A percentile compares a stretch with the other conserved stretches of the same genome.
Evolutionary conservation across 1,140 invertebrate genomes (phyloP).

Genomic region (Gryon sp.): DNA sequence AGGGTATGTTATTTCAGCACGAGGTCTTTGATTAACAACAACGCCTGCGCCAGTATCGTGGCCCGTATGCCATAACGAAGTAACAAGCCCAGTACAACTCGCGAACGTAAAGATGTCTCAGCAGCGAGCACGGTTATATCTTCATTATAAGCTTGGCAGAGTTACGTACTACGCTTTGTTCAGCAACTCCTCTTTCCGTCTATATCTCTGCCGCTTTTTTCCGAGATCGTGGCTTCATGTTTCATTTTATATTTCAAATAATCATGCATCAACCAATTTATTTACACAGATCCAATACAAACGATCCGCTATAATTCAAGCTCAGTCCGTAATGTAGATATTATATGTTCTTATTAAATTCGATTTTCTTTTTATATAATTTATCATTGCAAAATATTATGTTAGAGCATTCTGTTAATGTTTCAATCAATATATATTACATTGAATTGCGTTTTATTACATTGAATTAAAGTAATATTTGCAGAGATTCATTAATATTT

Average conservation of each 20-base stretch:
- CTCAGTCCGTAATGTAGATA: too few relatives aligned
- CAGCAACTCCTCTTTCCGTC: slow-evolving; percentile 7
- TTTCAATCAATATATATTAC: too few relatives aligned
- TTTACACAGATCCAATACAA: too few relatives aligned
- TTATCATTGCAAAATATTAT: too few relatives aligned
- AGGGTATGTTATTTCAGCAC: slow-evolving; percentile 65
- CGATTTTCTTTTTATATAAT: too few relatives aligned
- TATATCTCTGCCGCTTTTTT: slow-evolving; percentile 10
- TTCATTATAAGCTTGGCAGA: slow-evolving; percentile 76
- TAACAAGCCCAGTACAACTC: slow-evolving; percentile 71
- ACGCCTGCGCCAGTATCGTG: slow-evolving; percentile 58
- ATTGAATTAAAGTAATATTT: too few relatives aligned
- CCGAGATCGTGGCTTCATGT: slow-evolving; percentile 11
- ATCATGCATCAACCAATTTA: slow-evolving; percentile 2
- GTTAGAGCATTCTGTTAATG: too few relatives aligned
- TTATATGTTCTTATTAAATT: too few relatives aligned
- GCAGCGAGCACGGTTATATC: slow-evolving; percentile 76
- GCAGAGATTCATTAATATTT: too few relatives aligned
- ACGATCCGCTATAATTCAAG: too few relatives aligned
- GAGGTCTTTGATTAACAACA: slow-evolving; percentile 74
- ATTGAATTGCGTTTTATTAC: too few relatives aligned
- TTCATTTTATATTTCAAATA: slow-evolving; percentile 9
- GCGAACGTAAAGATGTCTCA: slow-evolving; percentile 78
- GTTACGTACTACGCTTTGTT: slow-evolving; percentile 70
- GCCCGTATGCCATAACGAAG: slow-evolving; percentile 68